Conservation (phyloP, 2,888 invertebrate species). For the Andrena trimmerana region DNA sequence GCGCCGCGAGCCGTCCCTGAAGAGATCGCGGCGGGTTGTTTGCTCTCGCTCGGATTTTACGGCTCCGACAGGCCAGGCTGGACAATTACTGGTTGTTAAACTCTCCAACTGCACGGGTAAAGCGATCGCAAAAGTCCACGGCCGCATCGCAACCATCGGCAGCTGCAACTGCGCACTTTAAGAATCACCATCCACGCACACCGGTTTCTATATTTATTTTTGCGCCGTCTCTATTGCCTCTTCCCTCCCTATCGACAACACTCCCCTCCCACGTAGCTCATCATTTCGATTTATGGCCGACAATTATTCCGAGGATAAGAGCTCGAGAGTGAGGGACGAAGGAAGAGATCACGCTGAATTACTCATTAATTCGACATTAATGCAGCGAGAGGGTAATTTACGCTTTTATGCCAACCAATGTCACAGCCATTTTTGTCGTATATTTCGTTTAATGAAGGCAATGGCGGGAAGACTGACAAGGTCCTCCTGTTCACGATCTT, state of each 20-base stretch:
- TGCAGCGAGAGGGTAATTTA: slow-evolving; percentile 55
- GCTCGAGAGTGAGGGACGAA: not conserved
- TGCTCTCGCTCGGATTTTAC: slow-evolving; percentile 81
- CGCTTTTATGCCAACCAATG: slow-evolving; percentile 48
- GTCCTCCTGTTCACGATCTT: slow-evolving; percentile 13
- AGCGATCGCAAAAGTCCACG: slow-evolving; percentile 70
- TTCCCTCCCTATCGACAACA: not conserved
- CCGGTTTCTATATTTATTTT: slow-evolving; percentile 60
- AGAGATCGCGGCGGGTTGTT: slow-evolving; percentile 74
- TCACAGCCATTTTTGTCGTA: slow-evolving; percentile 35
- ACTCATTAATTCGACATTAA: slow-evolving; percentile 62
- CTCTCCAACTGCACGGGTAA: slow-evolving; percentile 70
- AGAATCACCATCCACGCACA: slow-evolving; percentile 58
- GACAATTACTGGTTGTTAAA: slow-evolving; percentile 83
- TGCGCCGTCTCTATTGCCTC: slow-evolving; percentile 14
- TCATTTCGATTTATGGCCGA: slow-evolving; percentile 56
- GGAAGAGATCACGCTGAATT: slow-evolving; percentile 41
- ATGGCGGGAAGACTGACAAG: slow-evolving; percentile 45
- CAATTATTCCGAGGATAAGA: slow-evolving; percentile 38
- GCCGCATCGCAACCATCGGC: slow-evolving; percentile 63
- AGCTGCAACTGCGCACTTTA: slow-evolving; percentile 64
- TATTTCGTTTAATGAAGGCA: slow-evolving; percentile 55
- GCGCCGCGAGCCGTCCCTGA: slow-evolving; percentile 64
- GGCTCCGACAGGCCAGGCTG: slow-evolving; percentile 78
- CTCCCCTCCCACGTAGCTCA: slow-evolving; percentile 17